Evolutionary conservation across 2,888 invertebrate species (phyloP), one percentile per base, ranked within the genome.

Genomic region (Cenopis cana): DNA sequence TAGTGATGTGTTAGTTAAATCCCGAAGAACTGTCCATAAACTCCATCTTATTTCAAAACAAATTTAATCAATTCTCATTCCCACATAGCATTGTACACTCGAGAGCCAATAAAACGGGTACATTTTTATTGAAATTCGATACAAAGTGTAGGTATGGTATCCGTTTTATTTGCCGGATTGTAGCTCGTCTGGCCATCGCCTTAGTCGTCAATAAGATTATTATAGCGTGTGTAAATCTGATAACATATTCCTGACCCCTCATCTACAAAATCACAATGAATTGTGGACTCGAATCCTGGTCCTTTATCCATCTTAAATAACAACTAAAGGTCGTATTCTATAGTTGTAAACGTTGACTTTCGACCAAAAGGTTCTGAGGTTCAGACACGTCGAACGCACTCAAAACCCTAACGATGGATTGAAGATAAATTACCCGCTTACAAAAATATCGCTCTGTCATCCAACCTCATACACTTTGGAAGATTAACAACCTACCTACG

Each of bases 401-500:
- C 75, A 50, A 72, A 76, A 72, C 73, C 70, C 74, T 74, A 75
- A 59, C 78, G 81, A 81, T 79, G 77, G 84, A 84, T 84, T 75
- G 78, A 81, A 83, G 83, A 89, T 87, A 85, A 84, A 87, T 85
- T 81, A 85, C 83, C 78, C 77, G 46, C 68, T 65, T 67, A 72
- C 72, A 73, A 73, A 76, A 78, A 77, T 79, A 76, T 74, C 77
- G 82, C 79, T 74, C 65, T 75, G 79, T 81, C 81, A 81, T 81
- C 76, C 62, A 71, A n/a, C 69, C 61, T 50, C 60, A 71, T 67
- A 71, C 71, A 71, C 71, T 71, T 54, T 67, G 71, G 41, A 67
- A 71, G 71, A 67, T 71, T 71, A 61, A 61, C 71, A 61, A 71
- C 65, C 24, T 59, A 20, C 65, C 49, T 50, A 64, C 57, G 52